Evolutionary conservation across 2,797 vertebrate genomes (phyloP).

Genomic region (Aselliscus stoliczkanus): DNA sequence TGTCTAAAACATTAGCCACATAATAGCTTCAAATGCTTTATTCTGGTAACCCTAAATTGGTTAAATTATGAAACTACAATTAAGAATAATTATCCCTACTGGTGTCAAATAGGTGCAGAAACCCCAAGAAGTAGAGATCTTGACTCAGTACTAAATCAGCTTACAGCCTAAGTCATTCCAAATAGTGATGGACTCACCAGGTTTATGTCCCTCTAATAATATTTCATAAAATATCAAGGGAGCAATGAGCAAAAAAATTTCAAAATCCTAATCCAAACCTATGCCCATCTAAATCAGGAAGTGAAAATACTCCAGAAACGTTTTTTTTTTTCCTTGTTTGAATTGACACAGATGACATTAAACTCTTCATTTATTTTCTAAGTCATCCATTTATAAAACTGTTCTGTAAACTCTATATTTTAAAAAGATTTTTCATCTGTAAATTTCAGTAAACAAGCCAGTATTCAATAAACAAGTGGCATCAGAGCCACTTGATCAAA

Average conservation of each 20-base stretch:
- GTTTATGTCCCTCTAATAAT: neutral
- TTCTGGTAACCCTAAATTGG: slow-evolving; percentile 51
- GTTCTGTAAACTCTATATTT: neutral
- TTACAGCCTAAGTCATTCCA: neutral
- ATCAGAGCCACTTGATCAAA: neutral
- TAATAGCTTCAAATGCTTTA: slow-evolving; percentile 56
- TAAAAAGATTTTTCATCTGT: neutral
- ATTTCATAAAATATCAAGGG: neutral
- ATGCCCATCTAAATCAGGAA: neutral
- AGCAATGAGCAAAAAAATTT: neutral
- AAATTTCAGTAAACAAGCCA: neutral
- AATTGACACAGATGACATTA: neutral
- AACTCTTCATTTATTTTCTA: neutral
- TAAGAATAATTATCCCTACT: slow-evolving; percentile 46
- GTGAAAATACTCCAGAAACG: neutral
- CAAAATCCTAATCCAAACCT: neutral
- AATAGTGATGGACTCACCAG: neutral
- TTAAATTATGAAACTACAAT: slow-evolving; percentile 56
- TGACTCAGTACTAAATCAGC: neutral
- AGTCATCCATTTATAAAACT: neutral
- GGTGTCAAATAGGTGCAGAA: neutral
- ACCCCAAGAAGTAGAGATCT: neutral
- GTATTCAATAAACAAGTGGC: too few relatives aligned
- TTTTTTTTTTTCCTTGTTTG: neutral
- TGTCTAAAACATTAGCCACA: slow-evolving; percentile 53